A percentile compares a stretch with the other conserved stretches of the same genome.
phyloP scores from a whole-genome alignment of 2,113 vertebrate species.

The Rhea americana region DNA sequence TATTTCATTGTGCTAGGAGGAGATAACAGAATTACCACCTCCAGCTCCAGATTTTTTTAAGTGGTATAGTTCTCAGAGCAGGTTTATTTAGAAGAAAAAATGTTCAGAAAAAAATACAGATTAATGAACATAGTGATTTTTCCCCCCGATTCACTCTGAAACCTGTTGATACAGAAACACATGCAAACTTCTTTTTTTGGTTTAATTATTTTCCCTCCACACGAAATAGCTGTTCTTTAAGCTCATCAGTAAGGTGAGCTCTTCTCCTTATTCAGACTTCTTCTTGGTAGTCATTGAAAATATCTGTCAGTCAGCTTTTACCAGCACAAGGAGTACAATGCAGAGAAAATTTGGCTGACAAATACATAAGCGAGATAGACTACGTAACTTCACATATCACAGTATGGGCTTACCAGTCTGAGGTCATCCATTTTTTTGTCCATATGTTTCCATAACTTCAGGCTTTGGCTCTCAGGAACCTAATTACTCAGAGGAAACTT shows the following conservation, averaged over 20 bases:
- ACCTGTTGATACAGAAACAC: neutral
- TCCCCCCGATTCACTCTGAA: neutral
- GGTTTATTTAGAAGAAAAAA: neutral
- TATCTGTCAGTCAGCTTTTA: neutral
- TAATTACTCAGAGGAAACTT: neutral
- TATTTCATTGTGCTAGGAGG: slow-evolving; percentile 12
- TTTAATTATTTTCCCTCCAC: neutral
- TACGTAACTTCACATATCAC: neutral
- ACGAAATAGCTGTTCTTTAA: neutral
- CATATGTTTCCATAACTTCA: neutral
- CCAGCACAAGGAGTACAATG: neutral
- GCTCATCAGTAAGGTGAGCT: neutral
- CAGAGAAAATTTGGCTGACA: neutral
- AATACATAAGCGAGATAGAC: neutral
- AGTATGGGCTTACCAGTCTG: neutral
- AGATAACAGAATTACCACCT: neutral
- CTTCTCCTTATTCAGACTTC: neutral
- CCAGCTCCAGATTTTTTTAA: neutral
- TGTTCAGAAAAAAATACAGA: neutral
- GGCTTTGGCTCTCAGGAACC: neutral
- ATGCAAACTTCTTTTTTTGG: neutral
- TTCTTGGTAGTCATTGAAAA: neutral
- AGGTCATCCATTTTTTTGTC: neutral
- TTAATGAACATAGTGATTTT: neutral
- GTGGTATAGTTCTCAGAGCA: neutral